Percentiles rank a stretch among this genome's conserved stretches.
phyloP scores from a whole-genome alignment of 2,113 vertebrate species.

The Neomonachus schauinslandi region DNA sequence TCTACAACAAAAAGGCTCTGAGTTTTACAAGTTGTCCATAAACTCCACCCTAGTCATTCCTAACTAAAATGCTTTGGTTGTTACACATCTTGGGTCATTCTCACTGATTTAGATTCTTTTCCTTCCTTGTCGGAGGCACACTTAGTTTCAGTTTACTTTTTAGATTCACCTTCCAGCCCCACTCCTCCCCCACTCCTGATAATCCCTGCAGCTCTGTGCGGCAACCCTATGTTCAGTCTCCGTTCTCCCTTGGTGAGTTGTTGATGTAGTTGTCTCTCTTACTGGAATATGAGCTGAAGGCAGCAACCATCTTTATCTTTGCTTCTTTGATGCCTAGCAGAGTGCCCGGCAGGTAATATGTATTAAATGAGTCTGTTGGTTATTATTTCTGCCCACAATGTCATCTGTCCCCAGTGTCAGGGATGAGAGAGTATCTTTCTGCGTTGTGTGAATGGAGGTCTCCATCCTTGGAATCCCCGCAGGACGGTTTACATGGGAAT shows the following conservation, averaged over 20 bases:
- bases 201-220: background rate
- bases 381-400: background rate
- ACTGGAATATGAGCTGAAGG: background rate
- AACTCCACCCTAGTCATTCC: background rate
- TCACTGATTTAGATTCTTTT: background rate
- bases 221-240: background rate
- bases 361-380: background rate
- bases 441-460: background rate
- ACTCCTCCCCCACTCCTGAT: background rate
- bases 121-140: background rate
- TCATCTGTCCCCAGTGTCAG: background rate
- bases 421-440: background rate
- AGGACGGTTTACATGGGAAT: background rate
- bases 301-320: background rate
- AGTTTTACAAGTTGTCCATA: slow-evolving; percentile 9
- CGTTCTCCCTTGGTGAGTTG: background rate
- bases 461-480: background rate
- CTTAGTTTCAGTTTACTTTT: background rate
- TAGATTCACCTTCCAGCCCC: background rate
- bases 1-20: background rate
- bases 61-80: background rate
- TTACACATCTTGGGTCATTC: background rate
- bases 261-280: background rate
- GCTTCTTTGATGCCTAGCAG: background rate
- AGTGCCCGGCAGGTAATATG: background rate